These are phyloP conservation scores for Catocala sponsa DNA, from an alignment of 2,888 invertebrate genomes.

Conservation along the genomic window DNA sequence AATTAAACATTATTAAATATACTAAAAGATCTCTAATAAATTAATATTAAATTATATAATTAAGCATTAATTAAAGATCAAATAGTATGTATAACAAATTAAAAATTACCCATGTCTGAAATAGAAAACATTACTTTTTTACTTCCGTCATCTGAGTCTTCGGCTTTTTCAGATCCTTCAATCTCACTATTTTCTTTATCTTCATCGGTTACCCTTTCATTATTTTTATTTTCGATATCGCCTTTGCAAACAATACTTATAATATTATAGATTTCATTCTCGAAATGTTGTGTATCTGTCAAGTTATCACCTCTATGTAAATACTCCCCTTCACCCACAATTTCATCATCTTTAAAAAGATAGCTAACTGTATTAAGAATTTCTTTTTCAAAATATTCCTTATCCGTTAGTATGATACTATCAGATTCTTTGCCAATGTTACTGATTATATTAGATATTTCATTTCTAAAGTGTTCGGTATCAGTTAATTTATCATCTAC, in stretches of 20 bases:
- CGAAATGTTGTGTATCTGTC: constrained; percentile 31
- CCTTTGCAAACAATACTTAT: constrained; percentile 18
- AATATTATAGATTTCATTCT: constrained; percentile 43
- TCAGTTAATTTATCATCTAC: background rate
- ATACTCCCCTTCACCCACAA: too few relatives aligned
- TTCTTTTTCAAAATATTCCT: constrained; percentile 2
- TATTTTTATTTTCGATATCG: background rate
- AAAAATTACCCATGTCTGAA: constrained; percentile 70
- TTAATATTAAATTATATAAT: too few relatives aligned
- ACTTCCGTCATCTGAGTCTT: constrained; percentile 51
- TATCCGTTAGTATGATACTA: background rate
- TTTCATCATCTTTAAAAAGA: background rate
- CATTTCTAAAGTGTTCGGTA: constrained; percentile 1
- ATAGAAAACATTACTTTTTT: constrained; percentile 76
- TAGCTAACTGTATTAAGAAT: background rate
- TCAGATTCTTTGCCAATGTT: background rate
- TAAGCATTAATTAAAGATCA: too few relatives aligned
- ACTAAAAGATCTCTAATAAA: too few relatives aligned
- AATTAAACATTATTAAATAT: too few relatives aligned
- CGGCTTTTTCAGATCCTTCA: constrained; percentile 27
- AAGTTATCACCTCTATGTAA: too few relatives aligned
- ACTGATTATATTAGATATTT: background rate
- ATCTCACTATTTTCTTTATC: background rate
- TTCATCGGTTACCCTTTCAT: background rate
- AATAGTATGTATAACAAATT: constrained; percentile 37